Evolutionary conservation across 2,797 vertebrate genomes (phyloP).

Genomic region (Gastrophryne carolinensis): DNA sequence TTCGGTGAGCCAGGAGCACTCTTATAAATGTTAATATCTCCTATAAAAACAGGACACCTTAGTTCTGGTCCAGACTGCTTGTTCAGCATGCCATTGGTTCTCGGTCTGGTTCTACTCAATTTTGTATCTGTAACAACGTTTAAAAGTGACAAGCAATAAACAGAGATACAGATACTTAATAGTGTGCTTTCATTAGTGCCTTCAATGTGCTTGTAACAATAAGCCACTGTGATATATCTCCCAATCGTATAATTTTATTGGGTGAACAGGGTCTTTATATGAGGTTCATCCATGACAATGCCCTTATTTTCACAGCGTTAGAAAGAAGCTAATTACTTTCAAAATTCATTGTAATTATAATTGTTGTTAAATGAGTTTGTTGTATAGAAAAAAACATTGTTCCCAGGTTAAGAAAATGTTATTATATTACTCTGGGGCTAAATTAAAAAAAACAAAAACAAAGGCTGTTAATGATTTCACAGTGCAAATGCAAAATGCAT

Average conservation of each 20-base stretch:
- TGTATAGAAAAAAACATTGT: constrained; percentile 12
- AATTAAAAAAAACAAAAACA: neutral
- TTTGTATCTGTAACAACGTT: constrained; percentile 1
- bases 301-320: neutral
- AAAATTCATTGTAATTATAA: neutral
- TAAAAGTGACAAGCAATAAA: neutral
- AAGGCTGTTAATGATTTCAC: neutral
- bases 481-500: neutral
- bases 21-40: too few species aligned
- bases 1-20: too few species aligned
- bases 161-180: neutral
- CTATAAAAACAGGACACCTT: too few species aligned
- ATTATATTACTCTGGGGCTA: neutral
- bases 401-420: neutral
- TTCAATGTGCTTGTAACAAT: constrained; percentile 22
- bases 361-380: neutral
- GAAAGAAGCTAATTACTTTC: neutral
- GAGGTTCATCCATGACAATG: neutral
- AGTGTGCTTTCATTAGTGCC: constrained; percentile 12
- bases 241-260: constrained; percentile 6
- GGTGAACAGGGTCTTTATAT: constrained; percentile 6
- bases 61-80: too few species aligned
- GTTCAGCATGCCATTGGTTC: too few species aligned
- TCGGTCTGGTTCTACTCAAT: neutral
- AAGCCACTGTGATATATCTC: constrained; percentile 6